A percentile compares a stretch with the other conserved stretches of the same genome.
Conservation (phyloP, 2,113 vertebrate species). For the Oncorhynchus mykiss region DNA sequence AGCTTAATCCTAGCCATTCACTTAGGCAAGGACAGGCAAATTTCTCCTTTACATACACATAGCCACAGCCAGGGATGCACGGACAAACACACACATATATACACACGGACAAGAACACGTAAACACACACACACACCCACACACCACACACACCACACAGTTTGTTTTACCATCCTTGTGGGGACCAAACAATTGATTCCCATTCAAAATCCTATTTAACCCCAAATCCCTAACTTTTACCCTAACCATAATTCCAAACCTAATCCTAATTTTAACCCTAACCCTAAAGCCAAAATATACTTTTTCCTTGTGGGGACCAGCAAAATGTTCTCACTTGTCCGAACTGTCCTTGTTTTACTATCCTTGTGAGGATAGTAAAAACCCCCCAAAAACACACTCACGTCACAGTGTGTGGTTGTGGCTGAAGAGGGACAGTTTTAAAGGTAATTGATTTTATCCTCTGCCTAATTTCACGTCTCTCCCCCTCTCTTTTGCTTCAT, state of each 20-base stretch:
- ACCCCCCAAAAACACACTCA: constrained; percentile 13
- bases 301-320: too few relatives aligned
- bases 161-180: too few relatives aligned
- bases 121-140: constrained; percentile 1
- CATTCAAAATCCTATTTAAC: too few relatives aligned
- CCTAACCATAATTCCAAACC: too few relatives aligned
- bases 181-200: too few relatives aligned
- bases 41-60: constrained; percentile 96
- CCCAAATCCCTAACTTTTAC: too few relatives aligned
- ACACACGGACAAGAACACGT: constrained; percentile 13
- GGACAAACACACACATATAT: constrained; percentile 58
- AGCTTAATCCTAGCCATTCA: constrained; percentile 99
- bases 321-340: too few relatives aligned
- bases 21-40: constrained; percentile 99
- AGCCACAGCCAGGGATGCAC: constrained; percentile 48
- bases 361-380: too few relatives aligned
- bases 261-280: too few relatives aligned
- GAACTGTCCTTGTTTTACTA: too few relatives aligned
- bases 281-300: too few relatives aligned
- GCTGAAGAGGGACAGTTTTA: constrained; percentile 68
- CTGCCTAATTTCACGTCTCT: constrained; percentile 67
- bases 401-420: constrained; percentile 39
- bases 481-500: constrained; percentile 64
- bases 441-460: constrained; percentile 76
- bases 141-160: constrained; percentile 1